Percentiles rank a stretch among this genome's conserved stretches.
These are phyloP conservation scores for Brenthis ino DNA, from an alignment of 2,888 invertebrate species.

Conservation along the genomic window DNA sequence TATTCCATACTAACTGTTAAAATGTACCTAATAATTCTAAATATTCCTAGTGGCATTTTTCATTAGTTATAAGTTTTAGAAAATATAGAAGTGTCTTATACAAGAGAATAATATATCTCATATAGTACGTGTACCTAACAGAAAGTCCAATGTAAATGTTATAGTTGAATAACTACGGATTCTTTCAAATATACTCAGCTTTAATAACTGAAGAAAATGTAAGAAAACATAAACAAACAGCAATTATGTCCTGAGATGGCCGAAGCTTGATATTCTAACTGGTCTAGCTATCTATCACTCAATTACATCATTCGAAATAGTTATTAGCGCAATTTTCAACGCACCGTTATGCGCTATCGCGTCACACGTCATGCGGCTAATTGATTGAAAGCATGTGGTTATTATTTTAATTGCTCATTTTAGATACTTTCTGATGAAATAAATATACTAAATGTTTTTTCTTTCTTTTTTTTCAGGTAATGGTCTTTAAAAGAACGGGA, in stretches of 20 bases:
- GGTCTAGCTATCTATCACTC: slow-evolving; percentile 21
- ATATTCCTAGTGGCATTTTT: no score
- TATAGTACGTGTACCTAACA: no score
- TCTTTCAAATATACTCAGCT: not conserved
- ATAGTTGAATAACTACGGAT: no score
- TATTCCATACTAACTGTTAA: no score
- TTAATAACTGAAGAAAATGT: not conserved
- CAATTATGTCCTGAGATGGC: not conserved
- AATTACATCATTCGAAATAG: slow-evolving; percentile 28
- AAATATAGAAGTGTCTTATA: no score
- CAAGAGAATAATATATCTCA: no score
- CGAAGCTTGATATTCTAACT: slow-evolving; percentile 2
- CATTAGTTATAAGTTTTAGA: no score
- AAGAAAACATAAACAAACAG: slow-evolving; percentile 9
- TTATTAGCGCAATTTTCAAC: slow-evolving; percentile 30
- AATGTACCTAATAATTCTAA: no score
- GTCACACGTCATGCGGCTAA: slow-evolving; percentile 18
- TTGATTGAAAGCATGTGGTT: slow-evolving; percentile 23
- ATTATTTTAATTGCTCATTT: slow-evolving; percentile 27
- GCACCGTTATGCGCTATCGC: slow-evolving; percentile 27
- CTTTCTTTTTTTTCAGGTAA: not conserved
- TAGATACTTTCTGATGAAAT: not conserved
- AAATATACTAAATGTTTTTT: slow-evolving; percentile 1
- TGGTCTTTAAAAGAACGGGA: no score
- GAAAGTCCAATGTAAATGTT: not conserved